These are phyloP conservation scores for Xestia rhomboidea DNA, from an alignment of 2,888 invertebrate genomes.

Conservation along the genomic window DNA sequence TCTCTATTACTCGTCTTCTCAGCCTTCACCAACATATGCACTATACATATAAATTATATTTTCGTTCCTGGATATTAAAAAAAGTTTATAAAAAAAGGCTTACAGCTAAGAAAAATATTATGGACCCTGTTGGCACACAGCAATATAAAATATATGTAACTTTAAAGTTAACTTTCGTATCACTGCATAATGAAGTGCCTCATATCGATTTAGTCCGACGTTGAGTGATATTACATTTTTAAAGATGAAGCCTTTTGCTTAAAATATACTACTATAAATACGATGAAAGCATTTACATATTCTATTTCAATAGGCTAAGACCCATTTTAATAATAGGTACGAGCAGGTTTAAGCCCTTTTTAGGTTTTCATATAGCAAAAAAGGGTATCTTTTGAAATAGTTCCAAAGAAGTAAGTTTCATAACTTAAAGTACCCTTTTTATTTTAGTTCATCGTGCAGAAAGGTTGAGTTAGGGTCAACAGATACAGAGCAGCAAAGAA, in stretches of 20 bases:
- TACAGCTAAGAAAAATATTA: no score
- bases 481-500: not conserved
- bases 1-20: no score
- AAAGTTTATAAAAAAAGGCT: no score
- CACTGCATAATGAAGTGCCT: not conserved
- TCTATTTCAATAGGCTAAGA: slow-evolving; percentile 35
- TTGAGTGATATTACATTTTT: not conserved
- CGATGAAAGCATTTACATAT: slow-evolving; percentile 33
- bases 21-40: no score
- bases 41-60: no score
- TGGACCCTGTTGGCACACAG: no score
- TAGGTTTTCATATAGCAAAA: slow-evolving; percentile 41
- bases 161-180: not conserved
- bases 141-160: not conserved
- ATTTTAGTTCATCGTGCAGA: slow-evolving; percentile 32
- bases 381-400: slow-evolving; percentile 40
- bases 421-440: slow-evolving; percentile 14
- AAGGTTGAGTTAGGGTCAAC: slow-evolving; percentile 29
- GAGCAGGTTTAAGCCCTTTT: slow-evolving; percentile 26
- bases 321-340: slow-evolving; percentile 42
- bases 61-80: no score
- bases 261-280: slow-evolving; percentile 25
- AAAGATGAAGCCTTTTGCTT: not conserved
- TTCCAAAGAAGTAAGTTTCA: slow-evolving; percentile 27
- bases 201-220: not conserved